These are phyloP conservation scores for Diorhabda carinulata DNA, from an alignment of 1,140 invertebrate genomes.

Conservation along the genomic window DNA sequence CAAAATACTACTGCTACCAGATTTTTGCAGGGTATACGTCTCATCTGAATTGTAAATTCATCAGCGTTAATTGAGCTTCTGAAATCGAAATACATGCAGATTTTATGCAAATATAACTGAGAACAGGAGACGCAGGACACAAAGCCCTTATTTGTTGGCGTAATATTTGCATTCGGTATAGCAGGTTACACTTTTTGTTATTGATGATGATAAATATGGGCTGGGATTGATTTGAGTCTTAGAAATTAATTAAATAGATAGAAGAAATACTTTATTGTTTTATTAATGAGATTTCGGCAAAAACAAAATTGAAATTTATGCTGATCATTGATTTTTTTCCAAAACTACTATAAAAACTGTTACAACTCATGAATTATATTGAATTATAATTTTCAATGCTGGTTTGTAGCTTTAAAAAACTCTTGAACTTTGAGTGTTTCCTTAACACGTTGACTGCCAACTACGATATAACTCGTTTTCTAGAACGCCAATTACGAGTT, in stretches of 20 bases:
- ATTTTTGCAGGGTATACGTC: conserved; percentile 8
- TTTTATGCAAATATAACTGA: conserved; percentile 17
- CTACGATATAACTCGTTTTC: too few relatives aligned
- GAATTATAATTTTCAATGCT: too few relatives aligned
- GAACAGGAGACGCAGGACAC: conserved; percentile 12
- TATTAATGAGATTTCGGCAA: too few relatives aligned
- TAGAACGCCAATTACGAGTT: too few relatives aligned
- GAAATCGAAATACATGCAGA: conserved; percentile 20
- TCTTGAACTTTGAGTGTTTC: too few relatives aligned
- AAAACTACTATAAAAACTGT: too few relatives aligned
- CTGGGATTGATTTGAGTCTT: background rate
- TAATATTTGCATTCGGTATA: conserved; percentile 14
- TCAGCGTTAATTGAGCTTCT: conserved; percentile 15
- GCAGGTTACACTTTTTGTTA: conserved; percentile 11
- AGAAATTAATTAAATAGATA: background rate
- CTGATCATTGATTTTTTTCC: too few relatives aligned
- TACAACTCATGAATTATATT: too few relatives aligned
- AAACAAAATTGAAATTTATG: too few relatives aligned
- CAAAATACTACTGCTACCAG: background rate
- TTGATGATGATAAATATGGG: conserved; percentile 2
- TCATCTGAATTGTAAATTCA: conserved; percentile 16
- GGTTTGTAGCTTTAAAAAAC: too few relatives aligned
- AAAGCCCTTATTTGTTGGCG: conserved; percentile 16
- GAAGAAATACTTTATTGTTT: too few relatives aligned
- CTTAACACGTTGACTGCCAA: too few relatives aligned